Evolutionary conservation across 2,113 vertebrate species (phyloP), one percentile per base, ranked within the genome.

Genomic region (Leuciscus idus): DNA sequence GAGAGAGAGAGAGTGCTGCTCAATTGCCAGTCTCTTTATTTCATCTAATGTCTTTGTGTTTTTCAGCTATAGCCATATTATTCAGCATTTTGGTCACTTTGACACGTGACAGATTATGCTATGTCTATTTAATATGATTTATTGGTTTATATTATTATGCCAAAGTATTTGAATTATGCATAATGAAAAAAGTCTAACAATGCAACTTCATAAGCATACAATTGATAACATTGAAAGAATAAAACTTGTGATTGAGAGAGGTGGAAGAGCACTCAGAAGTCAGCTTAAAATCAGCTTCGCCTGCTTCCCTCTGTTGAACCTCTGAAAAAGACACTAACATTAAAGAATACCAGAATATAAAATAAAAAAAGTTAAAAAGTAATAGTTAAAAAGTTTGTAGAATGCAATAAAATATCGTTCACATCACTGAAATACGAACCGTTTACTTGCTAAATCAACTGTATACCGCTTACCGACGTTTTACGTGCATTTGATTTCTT

Each of bases 401-500:
- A 74, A 74, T 74, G 43, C n/a, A 11, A 72, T 43, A 5, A 19
- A 23, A 72, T 39, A 72, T 39, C 19, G 4, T 39, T 23, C 4
- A 11, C 33, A 39, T 72, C 4, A 39, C 6, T 26, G 43, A 70
- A 46, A 74, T 23, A 15, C 15, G 55, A 57, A 6, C 66, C 13
- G 6, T 8, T n/a, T 6, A 43, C 33, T 11, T 12, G 10, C 17
- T 39, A 43, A 43, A 15, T 36, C 21, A 80, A 61, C 33, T 39
- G 13, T 74, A 6, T 30, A 13, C 36, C 43, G 6, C 9, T 55
- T 33, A 15, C 13, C 61, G 64, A 30, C 39, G 75, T 78, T 46
- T 43, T 43, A 43, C 43, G 43, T 82, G 64, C 36, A 10, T 84
- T 57, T 46, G 13, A 39, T 39, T 87, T 80, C 33, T 73, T 28